Conservation (phyloP, 2,888 invertebrate species). For the Drosophila melanosoma region DNA sequence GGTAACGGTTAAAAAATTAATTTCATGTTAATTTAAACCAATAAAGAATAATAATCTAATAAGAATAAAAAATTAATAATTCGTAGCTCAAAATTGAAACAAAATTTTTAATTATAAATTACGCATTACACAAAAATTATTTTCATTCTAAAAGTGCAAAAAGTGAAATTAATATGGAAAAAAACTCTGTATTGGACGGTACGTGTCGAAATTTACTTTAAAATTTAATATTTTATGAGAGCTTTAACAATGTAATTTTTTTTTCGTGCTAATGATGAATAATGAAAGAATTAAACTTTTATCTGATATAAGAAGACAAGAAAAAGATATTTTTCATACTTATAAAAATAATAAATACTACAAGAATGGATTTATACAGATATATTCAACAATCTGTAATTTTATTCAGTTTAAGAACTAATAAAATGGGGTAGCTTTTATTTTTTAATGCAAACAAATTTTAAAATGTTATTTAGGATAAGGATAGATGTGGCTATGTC, state of each 20-base stretch:
- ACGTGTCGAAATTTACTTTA: background rate
- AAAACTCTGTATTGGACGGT: background rate
- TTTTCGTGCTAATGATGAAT: background rate
- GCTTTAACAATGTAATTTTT: background rate
- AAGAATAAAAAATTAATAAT: no score
- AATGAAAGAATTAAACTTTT: background rate
- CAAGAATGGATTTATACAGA: background rate
- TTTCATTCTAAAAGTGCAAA: no score
- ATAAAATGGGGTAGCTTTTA: background rate
- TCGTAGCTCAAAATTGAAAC: no score
- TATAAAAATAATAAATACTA: background rate
- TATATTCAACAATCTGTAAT: background rate
- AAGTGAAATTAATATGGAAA: no score
- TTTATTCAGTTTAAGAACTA: background rate
- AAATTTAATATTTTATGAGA: background rate
- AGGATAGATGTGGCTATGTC: no score
- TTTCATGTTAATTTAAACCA: background rate
- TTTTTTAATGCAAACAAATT: background rate
- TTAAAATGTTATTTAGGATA: no score
- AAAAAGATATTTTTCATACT: background rate
- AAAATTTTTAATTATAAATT: no score
- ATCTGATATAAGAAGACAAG: background rate
- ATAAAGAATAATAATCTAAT: background rate
- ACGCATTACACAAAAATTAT: no score
- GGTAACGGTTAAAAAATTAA: background rate